These are phyloP conservation scores for Calliphora vicina DNA, from an alignment of 1,140 invertebrate species.

Conservation along the genomic window DNA sequence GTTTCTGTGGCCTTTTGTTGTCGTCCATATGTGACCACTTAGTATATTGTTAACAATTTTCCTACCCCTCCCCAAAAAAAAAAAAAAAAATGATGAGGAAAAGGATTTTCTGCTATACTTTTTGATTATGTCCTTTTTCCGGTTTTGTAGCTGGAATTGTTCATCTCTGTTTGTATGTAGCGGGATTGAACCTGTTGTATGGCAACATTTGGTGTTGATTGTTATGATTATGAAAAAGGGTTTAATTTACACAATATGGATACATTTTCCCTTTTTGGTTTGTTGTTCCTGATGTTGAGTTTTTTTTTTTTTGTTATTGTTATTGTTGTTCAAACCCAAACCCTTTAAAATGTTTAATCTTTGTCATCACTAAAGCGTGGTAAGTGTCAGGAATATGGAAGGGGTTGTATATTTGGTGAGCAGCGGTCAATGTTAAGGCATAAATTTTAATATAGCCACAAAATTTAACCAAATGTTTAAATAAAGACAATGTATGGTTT, in stretches of 20 bases:
- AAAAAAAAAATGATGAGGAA: neutral
- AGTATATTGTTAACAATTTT: neutral
- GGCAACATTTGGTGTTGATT: constrained; percentile 32
- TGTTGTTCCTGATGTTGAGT: neutral
- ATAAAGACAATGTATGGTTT: constrained; percentile 2
- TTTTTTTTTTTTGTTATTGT: no score
- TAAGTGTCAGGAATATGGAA: no score
- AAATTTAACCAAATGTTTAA: constrained; percentile 23
- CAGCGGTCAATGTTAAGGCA: neutral
- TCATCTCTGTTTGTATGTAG: neutral
- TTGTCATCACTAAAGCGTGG: neutral
- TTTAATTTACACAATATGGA: neutral
- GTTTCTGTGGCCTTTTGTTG: constrained; percentile 21
- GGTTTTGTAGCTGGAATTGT: neutral
- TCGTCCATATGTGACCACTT: constrained; percentile 32
- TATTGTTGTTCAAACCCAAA: neutral
- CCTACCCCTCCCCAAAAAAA: no score
- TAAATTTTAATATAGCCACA: constrained; percentile 32
- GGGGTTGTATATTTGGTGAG: neutral
- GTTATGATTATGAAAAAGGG: constrained; percentile 26
- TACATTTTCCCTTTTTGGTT: neutral
- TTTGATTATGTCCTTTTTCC: constrained; percentile 34
- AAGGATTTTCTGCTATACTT: constrained; percentile 23
- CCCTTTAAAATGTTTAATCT: neutral
- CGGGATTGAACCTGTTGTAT: constrained; percentile 16